Percentiles rank a stretch among this genome's conserved stretches.
These are phyloP conservation scores for Recurvirostra avosetta DNA, from an alignment of 2,113 vertebrate species.

Conservation along the genomic window DNA sequence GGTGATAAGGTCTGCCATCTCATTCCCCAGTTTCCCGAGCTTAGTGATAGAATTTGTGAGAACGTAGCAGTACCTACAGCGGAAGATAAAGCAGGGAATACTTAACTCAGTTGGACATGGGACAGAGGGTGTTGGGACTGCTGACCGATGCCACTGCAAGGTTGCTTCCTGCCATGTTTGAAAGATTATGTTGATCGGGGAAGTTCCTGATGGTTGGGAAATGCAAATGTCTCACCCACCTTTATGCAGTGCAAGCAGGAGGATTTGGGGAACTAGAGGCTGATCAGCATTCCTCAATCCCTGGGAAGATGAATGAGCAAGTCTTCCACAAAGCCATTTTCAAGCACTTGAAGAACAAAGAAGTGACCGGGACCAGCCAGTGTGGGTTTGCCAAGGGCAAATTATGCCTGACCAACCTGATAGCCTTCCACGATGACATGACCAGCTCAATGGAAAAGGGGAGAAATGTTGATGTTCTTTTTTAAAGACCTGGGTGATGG, in stretches of 20 bases:
- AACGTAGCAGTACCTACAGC: background rate
- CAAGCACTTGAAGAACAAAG: background rate
- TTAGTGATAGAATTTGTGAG: background rate
- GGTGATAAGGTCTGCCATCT: background rate
- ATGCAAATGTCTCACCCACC: background rate
- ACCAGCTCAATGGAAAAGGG: background rate
- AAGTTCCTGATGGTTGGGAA: background rate
- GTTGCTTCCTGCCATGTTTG: background rate
- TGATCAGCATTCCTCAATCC: fast-evolving
- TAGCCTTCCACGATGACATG: background rate
- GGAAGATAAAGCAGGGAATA: background rate
- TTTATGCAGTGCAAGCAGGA: background rate
- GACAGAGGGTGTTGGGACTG: background rate
- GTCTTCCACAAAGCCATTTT: background rate
- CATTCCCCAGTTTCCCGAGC: background rate
- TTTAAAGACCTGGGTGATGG: background rate
- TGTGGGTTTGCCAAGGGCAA: background rate
- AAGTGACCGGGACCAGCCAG: background rate
- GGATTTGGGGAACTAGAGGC: fast-evolving
- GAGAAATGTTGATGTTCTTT: background rate
- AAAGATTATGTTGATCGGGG: background rate
- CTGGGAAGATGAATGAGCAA: background rate
- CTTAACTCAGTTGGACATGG: background rate
- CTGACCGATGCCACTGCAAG: background rate
- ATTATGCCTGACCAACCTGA: background rate